Percentiles rank a stretch among this genome's conserved stretches.
phyloP scores from a whole-genome alignment of 2,888 invertebrate genomes.

The Agrochola lota region DNA sequence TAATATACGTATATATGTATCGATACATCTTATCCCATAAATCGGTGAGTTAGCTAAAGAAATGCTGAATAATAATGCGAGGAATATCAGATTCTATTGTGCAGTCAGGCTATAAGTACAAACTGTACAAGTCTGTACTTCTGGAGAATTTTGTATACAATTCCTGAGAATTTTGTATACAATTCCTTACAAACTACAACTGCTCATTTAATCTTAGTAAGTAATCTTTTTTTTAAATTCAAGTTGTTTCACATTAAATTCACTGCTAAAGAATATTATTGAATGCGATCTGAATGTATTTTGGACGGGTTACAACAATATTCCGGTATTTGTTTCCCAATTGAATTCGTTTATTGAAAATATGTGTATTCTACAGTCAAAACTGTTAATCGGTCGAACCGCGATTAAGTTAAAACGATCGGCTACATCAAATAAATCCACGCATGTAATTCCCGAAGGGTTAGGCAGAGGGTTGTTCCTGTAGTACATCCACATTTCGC shows the following conservation, averaged over 20 bases:
- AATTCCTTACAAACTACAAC: neutral
- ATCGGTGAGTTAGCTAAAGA: neutral
- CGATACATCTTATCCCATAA: neutral
- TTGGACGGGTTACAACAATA: slow-evolving; percentile 3
- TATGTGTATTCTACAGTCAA: neutral
- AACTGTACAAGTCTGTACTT: neutral
- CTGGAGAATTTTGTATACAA: neutral
- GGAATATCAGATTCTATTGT: neutral
- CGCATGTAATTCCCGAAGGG: no score
- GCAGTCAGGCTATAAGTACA: neutral
- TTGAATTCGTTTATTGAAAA: slow-evolving; percentile 5
- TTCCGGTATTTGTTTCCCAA: slow-evolving; percentile 1
- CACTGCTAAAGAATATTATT: neutral
- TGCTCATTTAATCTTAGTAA: neutral
- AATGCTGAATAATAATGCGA: neutral
- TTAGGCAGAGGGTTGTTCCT: neutral
- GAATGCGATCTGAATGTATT: neutral
- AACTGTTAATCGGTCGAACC: no score
- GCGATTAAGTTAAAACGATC: no score
- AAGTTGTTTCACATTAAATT: neutral
- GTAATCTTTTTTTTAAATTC: neutral
- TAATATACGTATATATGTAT: neutral
- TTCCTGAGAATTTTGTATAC: no score
- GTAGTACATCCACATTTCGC: neutral
- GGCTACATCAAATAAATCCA: no score